Conservation (phyloP, 2,888 invertebrate species). For the Eupithecia dodoneata region DNA sequence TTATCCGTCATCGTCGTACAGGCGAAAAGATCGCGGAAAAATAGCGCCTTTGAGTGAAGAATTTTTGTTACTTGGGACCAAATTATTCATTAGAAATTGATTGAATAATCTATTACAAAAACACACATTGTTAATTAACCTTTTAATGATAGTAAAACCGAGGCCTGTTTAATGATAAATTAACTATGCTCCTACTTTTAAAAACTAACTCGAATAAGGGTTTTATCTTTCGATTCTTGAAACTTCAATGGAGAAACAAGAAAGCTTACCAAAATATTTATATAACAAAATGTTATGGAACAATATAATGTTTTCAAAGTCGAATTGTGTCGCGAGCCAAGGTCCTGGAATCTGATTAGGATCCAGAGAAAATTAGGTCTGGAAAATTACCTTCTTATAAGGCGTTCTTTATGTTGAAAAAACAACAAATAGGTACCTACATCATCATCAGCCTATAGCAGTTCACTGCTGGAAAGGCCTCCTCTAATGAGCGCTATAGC, state of each 20-base stretch:
- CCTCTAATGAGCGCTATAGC: no score
- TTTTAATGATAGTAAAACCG: background rate
- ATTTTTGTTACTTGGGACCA: no score
- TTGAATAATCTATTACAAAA: background rate
- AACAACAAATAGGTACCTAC: background rate
- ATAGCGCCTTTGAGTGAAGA: no score
- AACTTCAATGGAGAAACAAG: constrained; percentile 2
- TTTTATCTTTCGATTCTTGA: background rate
- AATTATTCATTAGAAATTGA: no score
- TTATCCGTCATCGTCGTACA: no score
- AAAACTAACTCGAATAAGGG: background rate
- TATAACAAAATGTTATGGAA: background rate
- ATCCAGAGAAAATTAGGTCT: background rate
- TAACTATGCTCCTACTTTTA: background rate
- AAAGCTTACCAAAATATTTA: background rate
- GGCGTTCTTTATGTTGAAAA: background rate
- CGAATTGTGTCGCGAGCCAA: background rate
- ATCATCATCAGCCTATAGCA: no score
- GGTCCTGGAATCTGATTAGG: constrained; percentile 4
- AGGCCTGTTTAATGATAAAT: background rate
- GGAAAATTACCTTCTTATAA: background rate
- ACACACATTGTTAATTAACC: background rate
- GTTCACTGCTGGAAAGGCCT: no score
- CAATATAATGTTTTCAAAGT: constrained; percentile 1
- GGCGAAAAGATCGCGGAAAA: no score